Conservation (phyloP, 30 jellyfish, hydroid and myxozoan species). For the Mastigias papua region DNA sequence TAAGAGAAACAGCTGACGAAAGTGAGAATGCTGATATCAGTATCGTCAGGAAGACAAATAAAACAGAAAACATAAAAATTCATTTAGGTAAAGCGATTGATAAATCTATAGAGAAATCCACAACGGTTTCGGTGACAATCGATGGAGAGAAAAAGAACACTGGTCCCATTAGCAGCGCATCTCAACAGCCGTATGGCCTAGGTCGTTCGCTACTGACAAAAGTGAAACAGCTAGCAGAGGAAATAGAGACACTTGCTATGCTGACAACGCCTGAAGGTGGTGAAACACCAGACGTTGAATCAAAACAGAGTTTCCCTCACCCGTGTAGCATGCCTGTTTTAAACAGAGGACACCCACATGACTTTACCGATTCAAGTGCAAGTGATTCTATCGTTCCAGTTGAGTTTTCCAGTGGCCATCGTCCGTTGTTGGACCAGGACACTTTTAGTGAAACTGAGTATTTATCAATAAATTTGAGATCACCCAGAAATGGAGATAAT, state of each 20-base stretch:
- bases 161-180: slow-evolving; percentile 26
- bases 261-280: slow-evolving; percentile 67
- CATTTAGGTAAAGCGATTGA: slow-evolving; percentile 92
- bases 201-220: slow-evolving; percentile 77
- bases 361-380: slow-evolving; percentile 3
- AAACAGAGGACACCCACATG: background rate
- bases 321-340: slow-evolving; percentile 61
- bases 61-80: slow-evolving; percentile 84
- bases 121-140: slow-evolving; percentile 90
- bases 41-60: slow-evolving; percentile 80
- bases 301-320: slow-evolving; percentile 65
- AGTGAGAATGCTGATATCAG: slow-evolving; percentile 65
- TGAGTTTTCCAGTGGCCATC: slow-evolving; percentile 20
- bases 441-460: slow-evolving; percentile 93
- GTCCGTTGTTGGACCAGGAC: slow-evolving; percentile 60
- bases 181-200: slow-evolving; percentile 54
- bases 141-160: slow-evolving; percentile 59
- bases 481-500: slow-evolving; percentile 61
- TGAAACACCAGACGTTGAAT: slow-evolving; percentile 38
- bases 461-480: slow-evolving; percentile 67
- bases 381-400: slow-evolving; percentile 1
- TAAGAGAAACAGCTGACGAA: background rate
- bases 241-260: slow-evolving; percentile 82
- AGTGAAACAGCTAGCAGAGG: slow-evolving; percentile 93
- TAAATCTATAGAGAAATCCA: slow-evolving; percentile 85